These are phyloP conservation scores for Callinectes sapidus DNA, from an alignment of 2,888 invertebrate genomes.

Conservation along the genomic window DNA sequence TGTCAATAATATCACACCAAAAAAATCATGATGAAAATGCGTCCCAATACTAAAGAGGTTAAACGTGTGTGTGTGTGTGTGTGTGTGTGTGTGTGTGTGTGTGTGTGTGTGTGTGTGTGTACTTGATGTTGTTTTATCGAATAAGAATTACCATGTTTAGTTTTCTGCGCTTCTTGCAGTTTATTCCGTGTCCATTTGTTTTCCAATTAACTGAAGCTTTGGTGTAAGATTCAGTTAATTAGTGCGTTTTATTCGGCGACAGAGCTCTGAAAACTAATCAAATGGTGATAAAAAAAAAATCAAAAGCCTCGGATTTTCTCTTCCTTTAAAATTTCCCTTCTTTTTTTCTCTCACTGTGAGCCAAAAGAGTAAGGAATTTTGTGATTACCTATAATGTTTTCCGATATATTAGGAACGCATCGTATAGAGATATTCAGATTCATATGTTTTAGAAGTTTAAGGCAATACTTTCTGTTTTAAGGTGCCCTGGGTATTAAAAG, in stretches of 20 bases:
- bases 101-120: neutral
- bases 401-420: neutral
- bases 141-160: too few relatives aligned
- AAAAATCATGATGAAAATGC: too few relatives aligned
- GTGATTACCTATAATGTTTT: neutral
- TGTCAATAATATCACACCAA: too few relatives aligned
- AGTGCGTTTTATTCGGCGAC: too few relatives aligned
- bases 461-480: neutral
- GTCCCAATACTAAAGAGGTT: too few relatives aligned
- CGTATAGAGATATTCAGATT: neutral
- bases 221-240: too few relatives aligned
- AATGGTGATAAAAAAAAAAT: neutral
- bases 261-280: neutral
- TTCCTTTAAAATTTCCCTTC: neutral
- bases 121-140: neutral
- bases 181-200: too few relatives aligned
- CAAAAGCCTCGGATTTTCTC: neutral
- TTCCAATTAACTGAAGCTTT: too few relatives aligned
- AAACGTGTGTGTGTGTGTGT: too few relatives aligned
- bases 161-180: too few relatives aligned
- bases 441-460: neutral
- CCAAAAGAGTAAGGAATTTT: neutral
- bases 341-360: neutral
- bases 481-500: too few relatives aligned
- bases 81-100: too few relatives aligned